These are phyloP conservation scores for Ostrea edulis DNA, from an alignment of 1,140 invertebrate genomes.

Conservation along the genomic window DNA sequence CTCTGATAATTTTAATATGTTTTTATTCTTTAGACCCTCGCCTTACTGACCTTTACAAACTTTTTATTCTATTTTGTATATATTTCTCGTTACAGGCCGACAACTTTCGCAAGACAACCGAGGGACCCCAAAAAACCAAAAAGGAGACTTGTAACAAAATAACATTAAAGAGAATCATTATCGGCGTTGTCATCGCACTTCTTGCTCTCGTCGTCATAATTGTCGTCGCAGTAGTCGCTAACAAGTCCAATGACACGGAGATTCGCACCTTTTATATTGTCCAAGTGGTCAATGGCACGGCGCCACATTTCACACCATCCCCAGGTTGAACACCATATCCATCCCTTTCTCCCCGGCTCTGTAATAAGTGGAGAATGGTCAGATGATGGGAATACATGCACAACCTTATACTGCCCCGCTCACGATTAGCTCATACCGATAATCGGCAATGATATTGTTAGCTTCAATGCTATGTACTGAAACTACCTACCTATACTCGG, in stretches of 20 bases:
- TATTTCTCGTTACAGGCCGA: neutral
- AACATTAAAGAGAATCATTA: neutral
- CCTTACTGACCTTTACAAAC: neutral
- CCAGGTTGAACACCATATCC: neutral
- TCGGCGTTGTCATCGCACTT: neutral
- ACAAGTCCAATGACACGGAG: neutral
- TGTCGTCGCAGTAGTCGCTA: neutral
- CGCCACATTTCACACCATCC: neutral
- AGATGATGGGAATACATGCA: no score
- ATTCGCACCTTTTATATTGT: neutral
- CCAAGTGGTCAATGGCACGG: neutral
- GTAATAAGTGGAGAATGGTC: no score
- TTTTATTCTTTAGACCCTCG: no score
- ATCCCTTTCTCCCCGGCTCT: no score
- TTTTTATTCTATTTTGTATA: neutral
- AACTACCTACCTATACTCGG: no score
- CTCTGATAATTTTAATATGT: no score
- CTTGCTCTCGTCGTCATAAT: neutral
- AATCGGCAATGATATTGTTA: no score
- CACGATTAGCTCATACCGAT: no score
- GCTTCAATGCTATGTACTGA: no score
- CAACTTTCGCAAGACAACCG: neutral
- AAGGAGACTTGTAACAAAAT: constrained; percentile 2
- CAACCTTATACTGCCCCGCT: no score
- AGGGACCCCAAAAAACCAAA: neutral